A percentile compares a stretch with the other conserved stretches of the same genome.
phyloP scores from a whole-genome alignment of 2,113 vertebrate species.

The Recurvirostra avosetta region DNA sequence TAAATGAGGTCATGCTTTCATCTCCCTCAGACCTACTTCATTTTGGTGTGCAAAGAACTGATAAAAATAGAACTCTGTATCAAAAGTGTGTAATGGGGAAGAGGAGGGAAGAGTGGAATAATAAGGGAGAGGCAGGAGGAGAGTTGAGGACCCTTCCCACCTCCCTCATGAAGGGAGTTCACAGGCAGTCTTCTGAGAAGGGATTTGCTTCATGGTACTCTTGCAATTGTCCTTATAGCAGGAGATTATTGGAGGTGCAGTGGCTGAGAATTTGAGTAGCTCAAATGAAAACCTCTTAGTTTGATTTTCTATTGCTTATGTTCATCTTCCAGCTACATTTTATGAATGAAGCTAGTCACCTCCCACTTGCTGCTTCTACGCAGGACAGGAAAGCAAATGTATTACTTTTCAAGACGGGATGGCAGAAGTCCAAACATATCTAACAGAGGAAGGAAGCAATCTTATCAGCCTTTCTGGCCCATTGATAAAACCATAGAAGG shows the following conservation, averaged over 20 bases:
- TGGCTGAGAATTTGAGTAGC: not conserved
- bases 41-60: not conserved
- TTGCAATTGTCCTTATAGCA: not conserved
- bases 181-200: not conserved
- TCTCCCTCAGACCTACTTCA: not conserved
- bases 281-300: not conserved
- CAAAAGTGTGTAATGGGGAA: not conserved
- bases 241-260: not conserved
- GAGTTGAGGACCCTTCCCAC: not conserved
- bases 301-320: not conserved
- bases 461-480: constrained; percentile 69
- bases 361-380: constrained; percentile 24
- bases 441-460: constrained; percentile 75
- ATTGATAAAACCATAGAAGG: constrained; percentile 73
- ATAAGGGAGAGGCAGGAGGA: not conserved
- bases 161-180: not conserved
- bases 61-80: not conserved
- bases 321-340: not conserved
- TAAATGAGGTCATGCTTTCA: not conserved
- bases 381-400: constrained; percentile 53
- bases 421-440: constrained; percentile 67
- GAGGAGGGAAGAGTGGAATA: not conserved
- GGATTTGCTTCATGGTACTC: not conserved
- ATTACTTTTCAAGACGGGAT: constrained; percentile 65
- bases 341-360: constrained; percentile 12